phyloP scores from a whole-genome alignment of 2,113 vertebrate species.

The Phaethon lepturus region DNA sequence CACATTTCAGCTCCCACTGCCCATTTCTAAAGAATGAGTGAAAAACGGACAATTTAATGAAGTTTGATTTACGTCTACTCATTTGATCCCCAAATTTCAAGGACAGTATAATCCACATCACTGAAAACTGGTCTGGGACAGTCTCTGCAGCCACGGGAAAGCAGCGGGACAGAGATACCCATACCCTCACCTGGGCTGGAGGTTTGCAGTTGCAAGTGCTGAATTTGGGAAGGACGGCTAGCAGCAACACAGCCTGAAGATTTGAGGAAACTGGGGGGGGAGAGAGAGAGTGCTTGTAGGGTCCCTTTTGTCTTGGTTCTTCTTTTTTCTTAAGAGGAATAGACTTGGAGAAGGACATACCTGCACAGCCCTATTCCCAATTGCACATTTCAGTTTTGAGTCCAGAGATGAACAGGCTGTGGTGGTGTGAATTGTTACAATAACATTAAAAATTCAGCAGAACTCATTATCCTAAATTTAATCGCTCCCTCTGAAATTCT shows the following conservation, averaged over 20 bases:
- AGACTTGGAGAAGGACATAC: neutral
- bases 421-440: constrained; percentile 21
- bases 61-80: neutral
- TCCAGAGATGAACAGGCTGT: neutral
- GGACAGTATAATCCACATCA: too few species aligned
- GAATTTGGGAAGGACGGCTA: neutral
- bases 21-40: neutral
- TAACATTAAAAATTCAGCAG: constrained; percentile 53
- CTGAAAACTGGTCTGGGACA: neutral
- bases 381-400: neutral
- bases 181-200: neutral
- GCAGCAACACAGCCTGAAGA: neutral
- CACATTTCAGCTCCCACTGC: neutral
- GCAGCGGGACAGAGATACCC: neutral
- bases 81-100: neutral
- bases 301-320: neutral
- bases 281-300: too few species aligned
- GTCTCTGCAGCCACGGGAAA: neutral
- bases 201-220: rapidly evolving
- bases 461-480: constrained; percentile 62
- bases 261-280: neutral
- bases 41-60: neutral
- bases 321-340: neutral
- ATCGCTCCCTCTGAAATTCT: constrained; percentile 55
- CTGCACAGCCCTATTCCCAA: neutral